Base-by-base conservation (phyloP, 2,797 vertebrate genomes). In the Dendrocincla fuliginosa region DNA sequence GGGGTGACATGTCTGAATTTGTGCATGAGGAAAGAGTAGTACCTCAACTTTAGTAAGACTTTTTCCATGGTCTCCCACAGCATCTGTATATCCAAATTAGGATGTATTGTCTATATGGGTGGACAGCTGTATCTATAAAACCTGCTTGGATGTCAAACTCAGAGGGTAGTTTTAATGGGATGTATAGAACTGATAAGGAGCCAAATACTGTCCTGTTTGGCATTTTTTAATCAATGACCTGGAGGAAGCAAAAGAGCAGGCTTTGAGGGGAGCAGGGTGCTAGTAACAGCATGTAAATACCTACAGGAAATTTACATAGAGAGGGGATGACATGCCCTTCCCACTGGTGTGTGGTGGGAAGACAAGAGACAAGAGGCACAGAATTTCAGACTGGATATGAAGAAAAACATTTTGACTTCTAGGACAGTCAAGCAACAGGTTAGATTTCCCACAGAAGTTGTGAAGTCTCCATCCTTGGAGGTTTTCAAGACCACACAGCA, bases 261-360 rank as follows among this genome's bases (percentile, higher is more conserved):
- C 5, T 24, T 30, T 12, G 4, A 3, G 22, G 5, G 9, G 12
- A 3, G 7, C 3, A 55, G 41, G 13, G 9, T 61, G 30, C 46
- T 70, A 24, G 16, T 30, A 33, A 16, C 16, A 70, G 44, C 14
- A 50, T 81, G 28, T 10, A 44, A 59, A 46, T 64, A 42, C 41
- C 16, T 65, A 1, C 13, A 46, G 60, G 16, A 11, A 60, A 2
- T 60, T 83, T 60, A 19, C 8, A 9, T 32, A 42, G 23, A 46
- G n/a, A 73, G 10, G 0, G 0, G 13, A n/a, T 68, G 30, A 4
- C 19, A 30, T 50, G 18, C 8, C 60, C 1, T 50, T 55, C 30
- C 25, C 23, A 30, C 30, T 64, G 28, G 7, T 35, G 15, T 19
- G 5, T 53, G 28, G 10, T 13, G 10, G 10, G 16, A 84, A 49